Base-by-base conservation (phyloP, 1,140 invertebrate species). In the Ceratina japonica region DNA sequence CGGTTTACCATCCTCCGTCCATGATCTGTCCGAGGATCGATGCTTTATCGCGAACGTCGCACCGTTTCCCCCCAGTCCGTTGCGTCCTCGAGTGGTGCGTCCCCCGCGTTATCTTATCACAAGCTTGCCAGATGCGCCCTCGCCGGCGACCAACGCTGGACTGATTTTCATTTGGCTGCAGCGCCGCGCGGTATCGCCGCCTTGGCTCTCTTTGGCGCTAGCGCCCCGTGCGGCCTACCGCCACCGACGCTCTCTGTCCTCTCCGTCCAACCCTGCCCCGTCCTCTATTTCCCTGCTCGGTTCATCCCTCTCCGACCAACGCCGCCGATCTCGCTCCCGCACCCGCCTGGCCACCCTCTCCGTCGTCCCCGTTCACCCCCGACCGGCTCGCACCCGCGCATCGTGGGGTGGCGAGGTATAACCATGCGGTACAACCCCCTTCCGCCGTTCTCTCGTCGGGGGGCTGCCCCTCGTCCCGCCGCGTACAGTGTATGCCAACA, bases 131-230 rank as follows among this genome's bases (percentile, higher is more conserved):
- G 88, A 87, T 90, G 86, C 87, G 87, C 83, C 86, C 87, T 88
- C 87, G 87, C 86, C 90, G 91, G 87, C 91, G 90, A 90, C 86
- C 89, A 91, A 90, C 89, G 89, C 90, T 91, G 90, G 88, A 92
- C 91, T 92, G 90, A 91, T 91, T 90, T 88, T 91, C 91, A 89
- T 91, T 90, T 90, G 84, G 87, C 88, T 88, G 89, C 89, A 90
- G 87, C 85, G 85, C 85, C 82, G 86, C 86, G 85, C 82, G 74
- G 72, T 86, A 82, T 74, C 62, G 79, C 86, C 84, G 77, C 85
- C 83, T 66, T 77, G 59, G 66, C 63, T 78, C 84, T 72, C 83
- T 85, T 86, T 83, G 83, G 85, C 85, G 85, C 85, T 86, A 86
- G 83, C 84, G 75, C 85, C 81, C 84, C 75, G 77, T 63, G 76